Base-by-base conservation (phyloP, 1,140 invertebrate genomes). In the Neomicropteryx cornuta region DNA sequence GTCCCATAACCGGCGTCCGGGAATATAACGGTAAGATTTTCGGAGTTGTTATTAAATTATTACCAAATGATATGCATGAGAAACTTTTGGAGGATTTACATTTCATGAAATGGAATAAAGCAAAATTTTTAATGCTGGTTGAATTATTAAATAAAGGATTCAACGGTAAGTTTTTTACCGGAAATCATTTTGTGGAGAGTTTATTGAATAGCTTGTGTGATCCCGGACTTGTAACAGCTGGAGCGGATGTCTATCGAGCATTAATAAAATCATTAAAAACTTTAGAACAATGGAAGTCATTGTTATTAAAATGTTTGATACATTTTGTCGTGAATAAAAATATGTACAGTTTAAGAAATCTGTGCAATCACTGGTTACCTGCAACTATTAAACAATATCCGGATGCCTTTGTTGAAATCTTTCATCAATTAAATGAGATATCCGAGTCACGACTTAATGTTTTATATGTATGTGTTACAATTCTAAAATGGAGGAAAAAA, bases 51-150 rank as follows among this genome's bases (percentile, higher is more conserved):
- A 36, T 62, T 29, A 42, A 45, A 23, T 36, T 50, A 32, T 20
- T 54, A 22, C 44, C 56, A 44, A 13, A 47, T 35, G 41, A 46
- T 33, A 47, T 48, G 17, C 45, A 48, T 45, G 28, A 51, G 18
- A 33, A 31, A 24, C 43, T 64, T 31, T 22, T 59, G n/a, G 33
- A 47, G 37, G 53, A 63, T 41, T 49, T 64, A n/a, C 52, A 58
- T 46, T 17, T 16, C 8, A 64, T 65, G 44, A 57, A 62, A 32
- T 68, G 63, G 66, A 67, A 62, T 39, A 68, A 66, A 50, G 62
- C 58, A 11, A 68, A 66, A 35, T 68, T 54, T 55, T 52, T 63
- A 32, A 61, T 59, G 56, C 40, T 67, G 8, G 48, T 56, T 39
- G 62, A 63, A 48, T 53, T 66, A 19, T 55, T 66, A 42, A 51